Base-by-base conservation (phyloP, 2,797 vertebrate genomes). In the Harpagifer antarcticus region DNA sequence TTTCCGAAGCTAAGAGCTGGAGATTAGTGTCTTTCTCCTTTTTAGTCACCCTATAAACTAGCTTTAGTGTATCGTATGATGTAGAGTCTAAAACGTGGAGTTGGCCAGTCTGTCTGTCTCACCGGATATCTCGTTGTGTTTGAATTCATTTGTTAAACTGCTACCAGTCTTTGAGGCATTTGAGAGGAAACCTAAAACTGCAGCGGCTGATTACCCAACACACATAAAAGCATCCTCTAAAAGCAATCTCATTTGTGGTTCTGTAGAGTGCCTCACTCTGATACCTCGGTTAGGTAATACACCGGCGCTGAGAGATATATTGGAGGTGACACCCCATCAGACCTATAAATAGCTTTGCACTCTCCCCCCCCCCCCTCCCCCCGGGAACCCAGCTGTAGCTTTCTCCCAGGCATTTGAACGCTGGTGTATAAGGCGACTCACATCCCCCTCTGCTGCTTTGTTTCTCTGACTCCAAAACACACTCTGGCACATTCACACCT, bases 271-370 rank as follows among this genome's bases (percentile, higher is more conserved):
- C 65, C 27, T 55, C 14, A 16, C 59, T 73, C 63, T 67, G 62
- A 59, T 81, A 56, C 71, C 68, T 77, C 31, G 47, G 83, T 92
- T 89, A 80, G 75, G 78, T 90, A 88, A 93, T 73, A 75, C 72
- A 59, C 76, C 33, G 16, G 77, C 37, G 16, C 76, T 56, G 49
- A 74, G 79, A 88, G 77, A 88, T 89, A 81, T 88, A 92, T 83
- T 82, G 80, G 85, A 92, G 89, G 84, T 90, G 91, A 90, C 92
- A 89, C 85, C 86, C 81, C 62, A 74, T 90, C 83, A 85, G 45
- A 37, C 23, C 84, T 93, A 91, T 89, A 92, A 92, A 93, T 92
- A 93, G 89, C 77, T 40, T 15, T 78, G 85, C 79, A 86, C 87
- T 78, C 85, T 79, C 67, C 84, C 79, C 67, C 84, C 78, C n/a